phyloP scores from a whole-genome alignment of 2,888 invertebrate species.

The Melanotus villosus region DNA sequence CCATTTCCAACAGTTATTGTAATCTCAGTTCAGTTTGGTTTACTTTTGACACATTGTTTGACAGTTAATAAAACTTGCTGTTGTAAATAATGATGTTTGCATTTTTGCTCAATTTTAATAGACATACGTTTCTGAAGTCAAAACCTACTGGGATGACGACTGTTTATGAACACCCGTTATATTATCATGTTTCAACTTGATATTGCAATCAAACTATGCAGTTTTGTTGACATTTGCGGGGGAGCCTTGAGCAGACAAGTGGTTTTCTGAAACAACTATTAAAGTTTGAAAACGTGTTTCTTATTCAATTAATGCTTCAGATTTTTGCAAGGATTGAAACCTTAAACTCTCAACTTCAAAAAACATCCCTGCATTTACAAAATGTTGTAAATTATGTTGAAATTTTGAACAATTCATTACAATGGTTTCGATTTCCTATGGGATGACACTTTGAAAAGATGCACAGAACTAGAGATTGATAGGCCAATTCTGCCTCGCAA shows the following conservation, averaged over 20 bases:
- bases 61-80: no score
- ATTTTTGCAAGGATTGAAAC: constrained; percentile 7
- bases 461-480: neutral
- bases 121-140: no score
- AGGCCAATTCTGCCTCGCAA: neutral
- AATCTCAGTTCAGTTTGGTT: no score
- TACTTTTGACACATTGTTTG: no score
- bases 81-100: no score
- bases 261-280: constrained; percentile 6
- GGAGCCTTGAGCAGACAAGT: constrained; percentile 1
- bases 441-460: neutral
- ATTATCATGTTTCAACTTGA: no score
- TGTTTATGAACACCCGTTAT: no score
- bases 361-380: constrained; percentile 4
- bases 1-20: no score
- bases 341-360: neutral
- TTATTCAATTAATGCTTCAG: constrained; percentile 6
- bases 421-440: no score
- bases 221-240: constrained; percentile 7
- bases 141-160: no score
- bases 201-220: constrained; percentile 6
- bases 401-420: constrained; percentile 2
- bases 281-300: neutral
- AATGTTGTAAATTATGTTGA: constrained; percentile 5
- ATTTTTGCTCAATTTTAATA: no score